Base-by-base conservation (phyloP, 2,888 invertebrate genomes). In the Xanthia icteritia region DNA sequence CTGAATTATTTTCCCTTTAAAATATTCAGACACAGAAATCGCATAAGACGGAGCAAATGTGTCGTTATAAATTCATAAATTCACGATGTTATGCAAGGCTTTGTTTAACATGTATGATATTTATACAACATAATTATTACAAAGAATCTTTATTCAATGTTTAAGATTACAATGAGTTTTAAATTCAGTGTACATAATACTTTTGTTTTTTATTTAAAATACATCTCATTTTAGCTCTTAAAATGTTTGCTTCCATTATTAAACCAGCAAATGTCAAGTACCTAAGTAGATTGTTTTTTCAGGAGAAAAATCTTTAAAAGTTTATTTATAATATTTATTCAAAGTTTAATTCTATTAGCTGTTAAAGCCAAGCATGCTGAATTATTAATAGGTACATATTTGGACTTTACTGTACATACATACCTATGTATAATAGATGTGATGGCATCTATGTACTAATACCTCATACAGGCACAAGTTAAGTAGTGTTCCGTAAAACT, bases 1-100 rank as follows among this genome's bases (percentile, higher is more conserved):
- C 54, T 31, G 15, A 83, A 75, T 78, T 58, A 79, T 78, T 75
- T 70, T 65, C n/a, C 39, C 36, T 79, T 51, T 83, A 51, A 69
- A 84, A 70, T 80, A 83, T 84, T 79, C 73, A 64, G 54, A 61
- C 66, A 45, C 56, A 56, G 27, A 80, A 65, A 80, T 73, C 66
- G 75, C 69, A 48, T 11, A 67, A 80, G 76, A 70, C 36, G 60
- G 13, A 48, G 48, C 39, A 68, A 75, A 75, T 86, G 70, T 75
- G 61, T 79, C 60, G 72, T 79, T 86, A 83, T 66, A 79, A 78
- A 86, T 86, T 83, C 84, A 79, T 72, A 63, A 83, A 75, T 79
- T 83, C 65, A 65, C 45, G 15, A 73, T 70, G 79, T 83, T 75
- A 42, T 63, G n/a, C 39, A 70, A 82, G 67, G 63, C 69, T 73